Evolutionary conservation across 1,140 invertebrate species (phyloP), one percentile per base, ranked within the genome.

Genomic region (Notospermus geniculatus): DNA sequence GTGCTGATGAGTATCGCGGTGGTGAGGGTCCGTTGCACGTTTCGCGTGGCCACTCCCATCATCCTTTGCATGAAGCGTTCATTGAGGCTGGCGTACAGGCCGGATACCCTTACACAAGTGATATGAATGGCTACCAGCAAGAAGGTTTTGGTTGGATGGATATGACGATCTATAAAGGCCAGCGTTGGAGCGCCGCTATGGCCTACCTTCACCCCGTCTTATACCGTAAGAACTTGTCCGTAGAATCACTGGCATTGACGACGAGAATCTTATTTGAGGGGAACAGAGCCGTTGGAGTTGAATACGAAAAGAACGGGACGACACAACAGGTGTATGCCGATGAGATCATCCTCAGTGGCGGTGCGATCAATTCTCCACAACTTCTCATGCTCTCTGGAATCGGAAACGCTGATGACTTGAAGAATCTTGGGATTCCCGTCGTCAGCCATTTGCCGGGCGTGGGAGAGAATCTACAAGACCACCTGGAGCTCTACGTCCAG

Each of bases 301-400:
- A 94, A 73, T 92, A 94, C 71, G 79, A 90, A 2, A 84, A 76
- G 22, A 66, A 64, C 22, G 77, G 73, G 2, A 19, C 57, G 86
- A 54, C 86, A 87, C 76, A 75, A 88, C 59, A 64, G 41, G 72
- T 71, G n/a, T 39, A 62, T 15, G 73, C 72, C 15, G 67, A 71
- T 54, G 77, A 79, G 54, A 71, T 96, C 0, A 91, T 95, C 50
- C 67, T 95, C 1, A 71, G 78, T 5, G 91, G 87, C 0, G 95
- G 95, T 0, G 85, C 92, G 0, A 85, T 98, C 0, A 94, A 95
- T 74, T 92, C 92, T 0, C 91, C 95, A 0, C 94, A 97, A 69
- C 70, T 98, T 0, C 77, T 98, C 2, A 94, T 97, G 91, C 78
- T 97, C 0, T 94, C 92, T 1, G 95, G 95, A 0, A 85, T 97